Conservation (phyloP, 2,888 invertebrate species). For the Pyralis farinalis region DNA sequence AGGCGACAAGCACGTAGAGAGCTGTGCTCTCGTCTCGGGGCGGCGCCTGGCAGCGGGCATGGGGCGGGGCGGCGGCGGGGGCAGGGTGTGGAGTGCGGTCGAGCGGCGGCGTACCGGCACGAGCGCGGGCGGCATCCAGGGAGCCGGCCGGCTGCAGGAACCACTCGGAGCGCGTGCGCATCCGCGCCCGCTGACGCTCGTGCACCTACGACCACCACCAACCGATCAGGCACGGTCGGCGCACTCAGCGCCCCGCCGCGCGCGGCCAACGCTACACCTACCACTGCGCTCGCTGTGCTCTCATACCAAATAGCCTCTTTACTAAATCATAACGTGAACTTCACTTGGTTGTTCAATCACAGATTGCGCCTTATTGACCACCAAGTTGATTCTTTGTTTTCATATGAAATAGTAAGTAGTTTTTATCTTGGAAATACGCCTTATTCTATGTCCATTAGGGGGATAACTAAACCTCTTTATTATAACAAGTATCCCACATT, state of each 20-base stretch:
- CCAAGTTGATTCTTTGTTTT: too few species aligned
- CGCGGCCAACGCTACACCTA: neutral
- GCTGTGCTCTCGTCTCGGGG: conserved; percentile 62
- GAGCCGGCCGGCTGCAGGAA: conserved; percentile 89
- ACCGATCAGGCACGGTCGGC: conserved; percentile 1
- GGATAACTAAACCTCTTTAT: too few species aligned
- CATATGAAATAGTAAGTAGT: too few species aligned
- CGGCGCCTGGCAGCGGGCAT: conserved; percentile 36
- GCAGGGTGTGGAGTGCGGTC: conserved; percentile 22
- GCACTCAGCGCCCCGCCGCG: neutral
- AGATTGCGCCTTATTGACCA: too few species aligned
- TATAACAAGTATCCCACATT: too few species aligned
- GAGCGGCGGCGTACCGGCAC: conserved; percentile 61
- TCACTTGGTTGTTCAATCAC: too few species aligned
- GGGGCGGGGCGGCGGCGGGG: conserved; percentile 21
- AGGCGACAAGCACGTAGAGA: conserved; percentile 77
- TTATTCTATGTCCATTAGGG: too few species aligned
- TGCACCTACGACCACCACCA: conserved; percentile 86
- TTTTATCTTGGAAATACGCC: too few species aligned
- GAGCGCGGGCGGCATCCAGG: conserved; percentile 65
- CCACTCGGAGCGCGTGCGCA: conserved; percentile 99
- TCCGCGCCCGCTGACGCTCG: conserved; percentile 97
- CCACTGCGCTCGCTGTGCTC: neutral
- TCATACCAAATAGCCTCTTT: too few species aligned
- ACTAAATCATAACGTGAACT: too few species aligned